Evolutionary conservation across 2,888 invertebrate genomes (phyloP).

Genomic region (Empis stercorea): DNA sequence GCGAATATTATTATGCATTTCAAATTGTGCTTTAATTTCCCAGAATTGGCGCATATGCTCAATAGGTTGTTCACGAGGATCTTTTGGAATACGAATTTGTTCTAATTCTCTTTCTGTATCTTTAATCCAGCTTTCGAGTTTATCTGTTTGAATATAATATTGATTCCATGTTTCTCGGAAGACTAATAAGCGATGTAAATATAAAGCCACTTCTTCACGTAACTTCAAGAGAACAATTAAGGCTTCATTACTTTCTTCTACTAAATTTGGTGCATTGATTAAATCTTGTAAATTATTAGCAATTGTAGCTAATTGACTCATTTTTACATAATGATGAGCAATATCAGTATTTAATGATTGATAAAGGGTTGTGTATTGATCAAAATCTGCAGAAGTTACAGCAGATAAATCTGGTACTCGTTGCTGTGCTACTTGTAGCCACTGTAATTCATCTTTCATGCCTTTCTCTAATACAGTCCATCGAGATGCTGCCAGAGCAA

Average conservation of each 20-base stretch:
- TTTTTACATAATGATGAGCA: constrained; percentile 65
- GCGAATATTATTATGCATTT: constrained; percentile 64
- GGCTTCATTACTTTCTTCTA: constrained; percentile 58
- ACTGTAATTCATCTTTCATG: constrained; percentile 68
- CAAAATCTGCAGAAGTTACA: constrained; percentile 71
- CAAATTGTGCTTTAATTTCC: constrained; percentile 79
- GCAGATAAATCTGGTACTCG: constrained; percentile 67
- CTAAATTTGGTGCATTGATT: constrained; percentile 60
- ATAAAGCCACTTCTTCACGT: constrained; percentile 62
- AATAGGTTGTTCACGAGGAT: constrained; percentile 46
- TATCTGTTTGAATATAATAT: constrained; percentile 59
- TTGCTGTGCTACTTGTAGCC: constrained; percentile 74
- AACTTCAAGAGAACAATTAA: constrained; percentile 58
- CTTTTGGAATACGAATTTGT: constrained; percentile 48
- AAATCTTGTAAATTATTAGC: constrained; percentile 62
- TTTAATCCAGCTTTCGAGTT: constrained; percentile 64
- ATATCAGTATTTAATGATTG: constrained; percentile 69
- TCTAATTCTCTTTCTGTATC: constrained; percentile 58
- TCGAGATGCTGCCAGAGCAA: constrained; percentile 72
- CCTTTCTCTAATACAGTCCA: constrained; percentile 73
- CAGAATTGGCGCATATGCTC: constrained; percentile 72
- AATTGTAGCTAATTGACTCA: constrained; percentile 57
- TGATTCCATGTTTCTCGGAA: constrained; percentile 68
- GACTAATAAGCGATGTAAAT: constrained; percentile 54
- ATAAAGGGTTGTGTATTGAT: constrained; percentile 71